Evolutionary conservation across 1,140 invertebrate species (phyloP).

Genomic region (Pectinophora gossypiella): DNA sequence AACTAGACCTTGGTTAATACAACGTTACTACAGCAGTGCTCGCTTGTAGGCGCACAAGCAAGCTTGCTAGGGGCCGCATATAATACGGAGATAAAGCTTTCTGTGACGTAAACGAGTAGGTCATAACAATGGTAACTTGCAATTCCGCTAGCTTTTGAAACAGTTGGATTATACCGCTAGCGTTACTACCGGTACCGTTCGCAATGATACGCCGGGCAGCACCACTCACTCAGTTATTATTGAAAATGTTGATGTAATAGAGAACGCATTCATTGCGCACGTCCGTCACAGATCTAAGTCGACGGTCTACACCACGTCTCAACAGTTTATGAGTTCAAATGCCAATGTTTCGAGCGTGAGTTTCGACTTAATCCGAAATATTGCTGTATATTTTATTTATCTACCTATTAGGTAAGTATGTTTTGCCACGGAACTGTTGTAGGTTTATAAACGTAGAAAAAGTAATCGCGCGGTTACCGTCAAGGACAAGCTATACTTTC

Average conservation of each 20-base stretch:
- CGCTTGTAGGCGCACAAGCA: no score
- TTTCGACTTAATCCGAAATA: no score
- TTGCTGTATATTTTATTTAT: no score
- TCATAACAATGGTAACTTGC: conserved; percentile 6
- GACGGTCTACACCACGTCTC: no score
- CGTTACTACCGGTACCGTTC: conserved; percentile 49
- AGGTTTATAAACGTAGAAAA: no score
- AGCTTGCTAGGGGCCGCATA: no score
- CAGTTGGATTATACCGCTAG: conserved; percentile 51
- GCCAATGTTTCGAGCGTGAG: no score
- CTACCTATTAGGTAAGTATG: no score
- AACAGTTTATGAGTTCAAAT: no score
- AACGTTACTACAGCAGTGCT: background rate
- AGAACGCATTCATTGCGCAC: background rate
- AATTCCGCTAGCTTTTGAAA: conserved; percentile 45
- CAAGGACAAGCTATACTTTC: background rate
- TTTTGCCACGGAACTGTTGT: no score
- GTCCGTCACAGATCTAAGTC: no score
- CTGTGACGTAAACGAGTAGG: background rate
- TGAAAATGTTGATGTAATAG: conserved; percentile 33
- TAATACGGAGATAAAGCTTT: background rate
- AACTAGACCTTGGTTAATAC: background rate
- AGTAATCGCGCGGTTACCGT: background rate
- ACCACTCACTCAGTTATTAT: conserved; percentile 39
- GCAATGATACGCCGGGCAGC: conserved; percentile 32